These are phyloP conservation scores for Sakesphorus luctuosus DNA, from an alignment of 2,113 vertebrate species.

Conservation along the genomic window DNA sequence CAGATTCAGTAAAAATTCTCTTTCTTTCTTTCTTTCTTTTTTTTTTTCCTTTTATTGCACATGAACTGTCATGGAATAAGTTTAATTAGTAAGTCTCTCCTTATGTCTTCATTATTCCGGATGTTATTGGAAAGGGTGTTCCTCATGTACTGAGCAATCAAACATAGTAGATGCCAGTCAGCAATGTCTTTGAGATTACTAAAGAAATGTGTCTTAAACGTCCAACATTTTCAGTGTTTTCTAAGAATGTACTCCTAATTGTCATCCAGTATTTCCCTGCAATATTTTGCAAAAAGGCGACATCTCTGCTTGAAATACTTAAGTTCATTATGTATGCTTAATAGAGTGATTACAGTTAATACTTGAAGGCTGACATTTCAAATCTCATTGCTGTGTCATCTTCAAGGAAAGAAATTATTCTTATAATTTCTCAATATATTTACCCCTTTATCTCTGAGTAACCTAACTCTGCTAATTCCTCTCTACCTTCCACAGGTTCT, in stretches of 20 bases:
- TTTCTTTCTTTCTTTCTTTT: not conserved
- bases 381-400: constrained; percentile 17
- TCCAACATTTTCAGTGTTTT: not conserved
- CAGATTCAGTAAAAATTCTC: not conserved
- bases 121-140: not conserved
- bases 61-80: not conserved
- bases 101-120: not conserved
- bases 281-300: not conserved
- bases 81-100: not conserved
- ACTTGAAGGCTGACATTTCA: constrained; percentile 50
- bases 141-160: not conserved
- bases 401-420: constrained; percentile 18
- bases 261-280: not conserved
- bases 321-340: constrained; percentile 16
- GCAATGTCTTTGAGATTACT: not conserved
- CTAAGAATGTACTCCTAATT: not conserved
- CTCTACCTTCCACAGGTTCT: not conserved
- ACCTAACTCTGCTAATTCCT: not conserved
- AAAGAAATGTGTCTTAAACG: not conserved
- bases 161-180: not conserved
- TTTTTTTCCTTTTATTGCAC: not conserved
- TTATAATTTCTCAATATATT: constrained; percentile 22
- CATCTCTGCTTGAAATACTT: not conserved
- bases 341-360: constrained; percentile 29
- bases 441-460: not conserved